phyloP scores from a whole-genome alignment of 2,888 invertebrate genomes.

The Drosophila infuscata region DNA sequence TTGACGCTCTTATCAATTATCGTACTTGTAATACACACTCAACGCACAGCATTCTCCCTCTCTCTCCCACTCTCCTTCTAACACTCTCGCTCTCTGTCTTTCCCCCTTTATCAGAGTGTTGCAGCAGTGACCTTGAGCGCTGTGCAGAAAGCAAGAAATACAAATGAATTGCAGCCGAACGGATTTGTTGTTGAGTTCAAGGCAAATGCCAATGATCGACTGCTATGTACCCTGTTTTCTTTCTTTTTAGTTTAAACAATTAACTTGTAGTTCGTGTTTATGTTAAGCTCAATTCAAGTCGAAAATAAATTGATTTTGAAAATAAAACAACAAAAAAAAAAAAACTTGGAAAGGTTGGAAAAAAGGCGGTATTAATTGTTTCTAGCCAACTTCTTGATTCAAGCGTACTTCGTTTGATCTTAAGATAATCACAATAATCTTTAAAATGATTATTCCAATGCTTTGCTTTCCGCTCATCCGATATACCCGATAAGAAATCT shows the following conservation, averaged over 20 bases:
- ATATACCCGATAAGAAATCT: not conserved
- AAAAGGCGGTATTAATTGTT: not conserved
- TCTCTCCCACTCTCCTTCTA: not conserved
- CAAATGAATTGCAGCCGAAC: constrained; percentile 23
- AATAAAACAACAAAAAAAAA: not conserved
- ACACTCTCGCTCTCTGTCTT: constrained; percentile 5
- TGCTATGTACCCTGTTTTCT: constrained; percentile 3
- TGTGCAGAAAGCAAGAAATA: constrained; percentile 32
- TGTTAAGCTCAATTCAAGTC: no score
- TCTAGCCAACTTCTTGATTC: not conserved
- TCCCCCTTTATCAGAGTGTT: constrained; percentile 5
- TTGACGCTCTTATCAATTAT: constrained; percentile 32
- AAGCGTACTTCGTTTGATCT: not conserved
- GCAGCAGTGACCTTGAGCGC: constrained; percentile 55
- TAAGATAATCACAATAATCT: not conserved
- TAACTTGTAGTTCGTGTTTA: not conserved
- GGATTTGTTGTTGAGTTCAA: constrained; percentile 26
- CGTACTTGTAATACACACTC: constrained; percentile 25
- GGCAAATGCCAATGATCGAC: constrained; percentile 7
- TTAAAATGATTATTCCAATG: not conserved
- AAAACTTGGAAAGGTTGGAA: not conserved
- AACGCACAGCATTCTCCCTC: constrained; percentile 1
- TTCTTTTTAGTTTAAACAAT: not conserved
- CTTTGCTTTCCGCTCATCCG: not conserved
- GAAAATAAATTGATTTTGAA: not conserved